phyloP scores from a whole-genome alignment of 2,797 vertebrate genomes.

The Chloroceryle amazona region DNA sequence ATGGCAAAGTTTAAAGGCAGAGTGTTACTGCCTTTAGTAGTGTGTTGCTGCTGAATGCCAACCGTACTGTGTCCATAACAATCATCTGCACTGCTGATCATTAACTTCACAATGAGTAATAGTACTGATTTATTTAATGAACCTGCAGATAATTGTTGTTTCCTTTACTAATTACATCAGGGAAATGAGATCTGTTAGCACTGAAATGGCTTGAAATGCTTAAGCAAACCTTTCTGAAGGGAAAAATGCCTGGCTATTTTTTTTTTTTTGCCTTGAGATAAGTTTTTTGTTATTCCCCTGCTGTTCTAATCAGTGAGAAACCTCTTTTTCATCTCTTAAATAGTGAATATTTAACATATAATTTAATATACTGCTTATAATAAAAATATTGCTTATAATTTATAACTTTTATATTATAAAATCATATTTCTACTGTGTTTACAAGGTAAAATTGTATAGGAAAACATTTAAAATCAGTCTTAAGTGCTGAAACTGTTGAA shows the following conservation, averaged over 20 bases:
- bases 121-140: conserved; percentile 77
- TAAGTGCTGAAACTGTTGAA: neutral
- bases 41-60: conserved; percentile 25
- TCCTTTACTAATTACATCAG: conserved; percentile 71
- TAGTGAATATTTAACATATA: neutral
- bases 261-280: neutral
- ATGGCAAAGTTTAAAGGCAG: neutral
- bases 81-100: conserved; percentile 72
- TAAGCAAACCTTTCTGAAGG: conserved; percentile 25
- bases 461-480: neutral
- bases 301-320: neutral
- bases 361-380: too few relatives aligned
- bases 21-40: neutral
- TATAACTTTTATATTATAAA: too few relatives aligned
- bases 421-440: neutral
- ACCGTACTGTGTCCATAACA: conserved; percentile 32
- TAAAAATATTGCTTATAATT: too few relatives aligned
- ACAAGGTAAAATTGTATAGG: neutral
- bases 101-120: conserved; percentile 75
- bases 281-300: conserved; percentile 2
- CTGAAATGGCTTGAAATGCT: conserved; percentile 57
- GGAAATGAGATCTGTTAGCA: conserved; percentile 68
- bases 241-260: conserved; percentile 29
- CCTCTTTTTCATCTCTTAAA: conserved; percentile 19
- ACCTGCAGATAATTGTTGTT: conserved; percentile 69